A percentile compares a stretch with the other conserved stretches of the same genome.
Conservation (phyloP, 2,888 invertebrate genomes). For the Lasioglossum figueresi region DNA sequence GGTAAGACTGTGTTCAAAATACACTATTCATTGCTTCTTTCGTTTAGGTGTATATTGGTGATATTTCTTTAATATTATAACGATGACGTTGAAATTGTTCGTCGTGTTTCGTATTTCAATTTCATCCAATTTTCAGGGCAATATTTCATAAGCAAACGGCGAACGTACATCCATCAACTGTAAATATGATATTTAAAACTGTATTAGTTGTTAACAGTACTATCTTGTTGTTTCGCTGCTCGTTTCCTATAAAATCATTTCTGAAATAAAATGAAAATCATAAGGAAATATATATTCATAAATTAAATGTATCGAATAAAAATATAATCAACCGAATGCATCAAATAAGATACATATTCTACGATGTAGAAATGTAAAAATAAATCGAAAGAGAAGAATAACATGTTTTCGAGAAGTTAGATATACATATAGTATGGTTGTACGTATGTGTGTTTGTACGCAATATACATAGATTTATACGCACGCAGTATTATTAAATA, state of each 20-base stretch:
- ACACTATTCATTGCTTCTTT: constrained; percentile 1
- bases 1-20: neutral
- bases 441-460: neutral
- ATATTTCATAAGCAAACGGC: neutral
- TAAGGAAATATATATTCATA: neutral
- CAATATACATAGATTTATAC: neutral
- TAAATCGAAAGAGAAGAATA: too few species aligned
- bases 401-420: too few species aligned
- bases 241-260: neutral
- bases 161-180: neutral
- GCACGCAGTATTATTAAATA: constrained; percentile 17
- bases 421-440: too few species aligned
- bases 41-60: neutral
- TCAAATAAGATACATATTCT: neutral
- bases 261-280: neutral
- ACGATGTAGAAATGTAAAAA: too few species aligned
- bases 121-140: neutral
- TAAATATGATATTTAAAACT: neutral
- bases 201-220: neutral
- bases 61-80: neutral
- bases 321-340: neutral
- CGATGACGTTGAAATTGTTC: neutral
- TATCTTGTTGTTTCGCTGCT: neutral
- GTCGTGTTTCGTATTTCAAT: neutral
- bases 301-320: neutral